These are phyloP conservation scores for Apodemia duryi DNA, from an alignment of 2,888 invertebrate genomes.

Conservation along the genomic window DNA sequence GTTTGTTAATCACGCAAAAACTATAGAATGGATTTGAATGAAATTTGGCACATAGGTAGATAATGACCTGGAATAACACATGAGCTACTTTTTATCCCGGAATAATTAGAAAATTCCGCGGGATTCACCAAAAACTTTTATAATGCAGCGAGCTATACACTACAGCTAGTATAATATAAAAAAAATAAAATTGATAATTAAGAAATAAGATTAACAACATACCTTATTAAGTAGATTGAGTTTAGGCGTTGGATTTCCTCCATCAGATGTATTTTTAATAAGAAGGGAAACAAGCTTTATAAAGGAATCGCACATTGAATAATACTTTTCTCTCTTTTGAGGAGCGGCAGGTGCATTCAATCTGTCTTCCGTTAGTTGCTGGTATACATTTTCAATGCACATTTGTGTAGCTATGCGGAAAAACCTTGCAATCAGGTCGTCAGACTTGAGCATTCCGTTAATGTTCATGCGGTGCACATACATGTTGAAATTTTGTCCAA, in stretches of 20 bases:
- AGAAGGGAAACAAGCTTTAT: conserved; percentile 95
- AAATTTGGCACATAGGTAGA: no score
- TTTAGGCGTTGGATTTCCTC: conserved; percentile 95
- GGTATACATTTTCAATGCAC: conserved; percentile 96
- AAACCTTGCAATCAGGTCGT: conserved; percentile 97
- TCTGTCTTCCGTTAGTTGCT: conserved; percentile 86
- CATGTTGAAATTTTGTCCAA: conserved; percentile 93
- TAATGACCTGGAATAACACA: no score
- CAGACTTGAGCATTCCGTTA: conserved; percentile 93
- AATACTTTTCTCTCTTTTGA: conserved; percentile 90
- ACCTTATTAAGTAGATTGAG: conserved; percentile 97
- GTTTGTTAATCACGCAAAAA: no score
- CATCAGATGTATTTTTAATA: conserved; percentile 96
- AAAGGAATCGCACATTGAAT: conserved; percentile 96
- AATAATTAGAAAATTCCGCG: no score
- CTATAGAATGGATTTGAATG: no score
- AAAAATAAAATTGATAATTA: no score
- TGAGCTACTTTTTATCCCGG: no score
- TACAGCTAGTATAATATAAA: no score
- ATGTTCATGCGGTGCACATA: conserved; percentile 98
- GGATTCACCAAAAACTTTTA: no score
- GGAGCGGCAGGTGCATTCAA: conserved; percentile 82
- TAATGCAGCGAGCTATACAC: no score
- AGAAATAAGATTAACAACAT: conserved; percentile 23
- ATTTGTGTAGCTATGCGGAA: conserved; percentile 97